Conservation (phyloP, 2,113 vertebrate genomes). For the Physeter macrocephalus region DNA sequence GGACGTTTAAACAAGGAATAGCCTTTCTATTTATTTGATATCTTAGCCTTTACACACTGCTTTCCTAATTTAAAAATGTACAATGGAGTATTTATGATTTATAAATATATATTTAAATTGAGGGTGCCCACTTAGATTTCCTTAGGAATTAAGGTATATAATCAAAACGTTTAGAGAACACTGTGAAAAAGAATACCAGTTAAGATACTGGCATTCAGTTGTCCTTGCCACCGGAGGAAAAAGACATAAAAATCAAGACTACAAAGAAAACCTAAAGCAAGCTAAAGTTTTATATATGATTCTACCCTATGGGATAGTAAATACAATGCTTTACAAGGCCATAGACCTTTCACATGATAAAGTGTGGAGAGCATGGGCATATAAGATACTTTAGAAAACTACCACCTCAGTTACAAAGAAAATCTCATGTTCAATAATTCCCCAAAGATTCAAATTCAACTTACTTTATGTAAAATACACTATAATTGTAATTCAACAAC, state of each 20-base stretch:
- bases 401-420: not conserved
- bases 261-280: constrained; percentile 3
- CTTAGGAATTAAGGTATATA: not conserved
- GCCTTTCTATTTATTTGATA: not conserved
- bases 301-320: not conserved
- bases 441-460: constrained; percentile 7
- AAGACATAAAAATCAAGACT: constrained; percentile 17
- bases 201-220: not conserved
- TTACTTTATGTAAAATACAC: not conserved
- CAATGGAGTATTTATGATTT: not conserved
- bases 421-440: not conserved
- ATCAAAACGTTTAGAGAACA: not conserved
- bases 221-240: not conserved
- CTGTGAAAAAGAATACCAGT: not conserved
- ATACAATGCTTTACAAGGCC: not conserved
- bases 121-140: not conserved
- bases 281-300: constrained; percentile 8
- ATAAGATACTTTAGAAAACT: not conserved
- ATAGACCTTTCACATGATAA: not conserved
- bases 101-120: not conserved
- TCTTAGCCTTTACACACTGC: not conserved
- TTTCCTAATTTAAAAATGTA: not conserved
- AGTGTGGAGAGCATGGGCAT: not conserved
- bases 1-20: not conserved
- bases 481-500: not conserved